Percentiles rank a stretch among this genome's conserved stretches.
phyloP scores from a whole-genome alignment of 2,113 vertebrate genomes.

The Callionymus lyra region DNA sequence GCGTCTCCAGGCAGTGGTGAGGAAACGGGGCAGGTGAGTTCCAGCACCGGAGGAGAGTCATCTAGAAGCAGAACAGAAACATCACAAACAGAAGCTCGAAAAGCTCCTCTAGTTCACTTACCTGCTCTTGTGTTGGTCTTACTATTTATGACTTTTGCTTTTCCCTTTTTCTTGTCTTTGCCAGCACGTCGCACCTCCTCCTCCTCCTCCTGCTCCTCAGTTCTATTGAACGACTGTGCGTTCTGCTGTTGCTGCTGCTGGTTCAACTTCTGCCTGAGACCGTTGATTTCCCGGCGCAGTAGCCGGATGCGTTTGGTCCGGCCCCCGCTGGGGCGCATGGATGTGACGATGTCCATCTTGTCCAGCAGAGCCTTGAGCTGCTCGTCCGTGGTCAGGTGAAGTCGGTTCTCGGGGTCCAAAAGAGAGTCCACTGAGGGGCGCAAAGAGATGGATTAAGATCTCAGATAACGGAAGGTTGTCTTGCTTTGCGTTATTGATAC shows the following conservation, averaged over 20 bases:
- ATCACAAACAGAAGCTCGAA: not conserved
- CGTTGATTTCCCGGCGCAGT: conserved; percentile 86
- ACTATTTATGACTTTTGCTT: conserved; percentile 21
- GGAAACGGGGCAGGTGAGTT: conserved; percentile 81
- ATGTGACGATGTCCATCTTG: conserved; percentile 84
- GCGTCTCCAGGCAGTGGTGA: conserved; percentile 81
- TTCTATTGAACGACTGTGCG: conserved; percentile 59
- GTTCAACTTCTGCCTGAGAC: conserved; percentile 75
- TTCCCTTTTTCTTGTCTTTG: conserved; percentile 24
- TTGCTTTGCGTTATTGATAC: too few species aligned
- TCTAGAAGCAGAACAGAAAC: conserved; percentile 54
- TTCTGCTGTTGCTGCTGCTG: conserved; percentile 72
- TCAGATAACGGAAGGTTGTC: not conserved
- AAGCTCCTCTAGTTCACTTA: not conserved
- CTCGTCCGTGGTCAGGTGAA: conserved; percentile 80
- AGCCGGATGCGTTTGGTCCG: conserved; percentile 85
- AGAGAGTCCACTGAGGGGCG: conserved; percentile 82
- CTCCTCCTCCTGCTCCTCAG: conserved; percentile 52
- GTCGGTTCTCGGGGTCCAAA: conserved; percentile 81
- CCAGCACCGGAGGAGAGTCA: conserved; percentile 80
- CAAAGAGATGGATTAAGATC: not conserved
- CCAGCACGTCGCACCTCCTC: conserved; percentile 27
- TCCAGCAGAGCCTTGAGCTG: conserved; percentile 92
- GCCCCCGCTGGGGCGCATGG: conserved; percentile 84
- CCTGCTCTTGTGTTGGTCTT: not conserved